Evolutionary conservation across 1,140 invertebrate genomes (phyloP).

Genomic region (Drosophila takahashii): DNA sequence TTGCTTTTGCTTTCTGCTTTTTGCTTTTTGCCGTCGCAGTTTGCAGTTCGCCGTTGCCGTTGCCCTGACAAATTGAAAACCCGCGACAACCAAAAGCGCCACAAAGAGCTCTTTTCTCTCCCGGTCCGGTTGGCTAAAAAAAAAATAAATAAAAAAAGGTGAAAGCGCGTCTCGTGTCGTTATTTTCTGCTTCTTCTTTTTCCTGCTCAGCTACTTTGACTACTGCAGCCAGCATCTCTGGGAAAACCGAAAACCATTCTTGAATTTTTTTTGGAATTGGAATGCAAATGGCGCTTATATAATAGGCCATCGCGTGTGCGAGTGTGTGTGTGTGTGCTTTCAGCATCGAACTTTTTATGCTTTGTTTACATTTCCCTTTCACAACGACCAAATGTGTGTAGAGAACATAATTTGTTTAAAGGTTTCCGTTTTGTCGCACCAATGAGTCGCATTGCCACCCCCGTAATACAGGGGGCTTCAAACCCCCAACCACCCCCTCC

Average conservation of each 20-base stretch:
- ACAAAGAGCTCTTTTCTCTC: conserved; percentile 59
- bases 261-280: conserved; percentile 47
- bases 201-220: conserved; percentile 2
- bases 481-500: conserved; percentile 9
- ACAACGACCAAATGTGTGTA: conserved; percentile 32
- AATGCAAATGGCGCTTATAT: conserved; percentile 80
- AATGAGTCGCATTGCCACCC: conserved; percentile 5
- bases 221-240: conserved; percentile 23
- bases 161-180: conserved; percentile 66
- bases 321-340: conserved; percentile 35
- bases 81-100: conserved; percentile 56
- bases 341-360: conserved; percentile 62
- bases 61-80: conserved; percentile 64
- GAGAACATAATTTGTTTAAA: conserved; percentile 74
- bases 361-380: conserved; percentile 81
- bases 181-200: conserved; percentile 12
- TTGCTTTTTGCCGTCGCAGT: conserved; percentile 21
- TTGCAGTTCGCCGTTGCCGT: conserved; percentile 41
- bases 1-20: conserved; percentile 34
- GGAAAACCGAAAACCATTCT: conserved; percentile 20
- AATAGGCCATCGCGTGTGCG: conserved; percentile 47
- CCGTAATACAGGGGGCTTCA: not conserved
- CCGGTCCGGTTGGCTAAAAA: conserved; percentile 44
- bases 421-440: conserved; percentile 55
- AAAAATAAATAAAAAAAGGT: conserved; percentile 71